Evolutionary conservation across 1,140 invertebrate species (phyloP).

Genomic region (Bombus polaris): DNA sequence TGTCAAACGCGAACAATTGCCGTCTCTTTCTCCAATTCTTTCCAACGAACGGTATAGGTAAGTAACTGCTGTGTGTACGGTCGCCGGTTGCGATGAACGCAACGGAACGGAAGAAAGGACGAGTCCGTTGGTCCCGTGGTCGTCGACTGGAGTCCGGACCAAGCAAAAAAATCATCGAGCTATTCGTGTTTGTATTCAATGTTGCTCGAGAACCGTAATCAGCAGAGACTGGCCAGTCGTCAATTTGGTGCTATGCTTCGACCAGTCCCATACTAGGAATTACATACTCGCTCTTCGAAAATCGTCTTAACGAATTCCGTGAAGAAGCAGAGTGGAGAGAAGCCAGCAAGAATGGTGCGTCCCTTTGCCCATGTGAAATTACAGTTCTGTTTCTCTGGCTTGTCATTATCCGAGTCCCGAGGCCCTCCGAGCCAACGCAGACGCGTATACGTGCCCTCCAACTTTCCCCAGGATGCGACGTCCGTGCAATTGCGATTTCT

Average conservation of each 20-base stretch:
- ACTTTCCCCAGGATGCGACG: constrained; percentile 8
- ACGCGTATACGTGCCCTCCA: neutral
- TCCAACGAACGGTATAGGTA: too few species aligned
- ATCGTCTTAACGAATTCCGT: constrained; percentile 15
- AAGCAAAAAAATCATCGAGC: neutral
- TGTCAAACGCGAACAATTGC: neutral
- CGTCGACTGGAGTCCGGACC: neutral
- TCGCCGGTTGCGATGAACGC: too few species aligned
- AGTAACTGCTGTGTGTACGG: neutral
- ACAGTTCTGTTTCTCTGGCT: constrained; percentile 41
- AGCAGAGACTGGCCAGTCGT: neutral
- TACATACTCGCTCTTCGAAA: constrained; percentile 21
- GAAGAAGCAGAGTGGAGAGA: constrained; percentile 9
- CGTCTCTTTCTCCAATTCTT: neutral
- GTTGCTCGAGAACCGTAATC: constrained; percentile 19
- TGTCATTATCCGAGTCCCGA: constrained; percentile 48
- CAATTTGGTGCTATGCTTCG: constrained; percentile 7
- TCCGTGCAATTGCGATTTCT: neutral
- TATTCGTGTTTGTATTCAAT: constrained; percentile 7
- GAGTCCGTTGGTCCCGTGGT: too few species aligned
- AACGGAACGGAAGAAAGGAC: too few species aligned
- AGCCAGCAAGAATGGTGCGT: constrained; percentile 19
- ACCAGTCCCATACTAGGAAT: constrained; percentile 26
- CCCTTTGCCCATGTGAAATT: constrained; percentile 44
- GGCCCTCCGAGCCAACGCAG: neutral